These are phyloP conservation scores for Perithous albicinctus DNA, from an alignment of 2,888 invertebrate species.

Conservation along the genomic window DNA sequence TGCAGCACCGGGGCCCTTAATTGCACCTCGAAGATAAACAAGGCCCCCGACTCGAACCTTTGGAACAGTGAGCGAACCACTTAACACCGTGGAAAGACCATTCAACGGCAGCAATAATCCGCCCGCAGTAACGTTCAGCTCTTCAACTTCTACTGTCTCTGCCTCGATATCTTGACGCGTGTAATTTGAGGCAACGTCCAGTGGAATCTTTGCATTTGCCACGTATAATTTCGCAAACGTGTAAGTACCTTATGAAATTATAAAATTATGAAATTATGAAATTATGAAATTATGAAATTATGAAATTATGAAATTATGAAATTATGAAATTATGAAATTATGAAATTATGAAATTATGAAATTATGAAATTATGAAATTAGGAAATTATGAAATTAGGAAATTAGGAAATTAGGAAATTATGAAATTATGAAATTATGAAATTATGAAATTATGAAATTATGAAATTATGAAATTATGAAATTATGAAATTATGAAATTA, in stretches of 20 bases:
- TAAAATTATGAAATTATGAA: neutral
- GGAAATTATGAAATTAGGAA: too few relatives aligned
- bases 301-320: neutral
- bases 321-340: neutral
- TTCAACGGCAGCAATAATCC: slow-evolving; percentile 75
- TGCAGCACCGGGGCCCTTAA: slow-evolving; percentile 83
- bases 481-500: neutral
- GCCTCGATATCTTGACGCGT: slow-evolving; percentile 66
- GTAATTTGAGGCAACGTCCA: slow-evolving; percentile 69
- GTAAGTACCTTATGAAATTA: slow-evolving; percentile 69
- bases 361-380: neutral
- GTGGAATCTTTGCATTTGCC: slow-evolving; percentile 59
- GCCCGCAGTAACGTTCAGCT: slow-evolving; percentile 70
- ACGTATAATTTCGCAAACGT: slow-evolving; percentile 66
- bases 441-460: neutral
- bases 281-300: neutral
- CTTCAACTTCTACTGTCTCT: slow-evolving; percentile 62
- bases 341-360: neutral
- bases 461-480: neutral
- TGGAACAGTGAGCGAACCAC: slow-evolving; percentile 69
- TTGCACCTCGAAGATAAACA: slow-evolving; percentile 84
- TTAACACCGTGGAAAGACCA: slow-evolving; percentile 67
- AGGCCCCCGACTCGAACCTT: slow-evolving; percentile 80
- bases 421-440: neutral
- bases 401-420: neutral